Conservation (phyloP, 2,113 vertebrate species). For the Mormyrus iriodes region DNA sequence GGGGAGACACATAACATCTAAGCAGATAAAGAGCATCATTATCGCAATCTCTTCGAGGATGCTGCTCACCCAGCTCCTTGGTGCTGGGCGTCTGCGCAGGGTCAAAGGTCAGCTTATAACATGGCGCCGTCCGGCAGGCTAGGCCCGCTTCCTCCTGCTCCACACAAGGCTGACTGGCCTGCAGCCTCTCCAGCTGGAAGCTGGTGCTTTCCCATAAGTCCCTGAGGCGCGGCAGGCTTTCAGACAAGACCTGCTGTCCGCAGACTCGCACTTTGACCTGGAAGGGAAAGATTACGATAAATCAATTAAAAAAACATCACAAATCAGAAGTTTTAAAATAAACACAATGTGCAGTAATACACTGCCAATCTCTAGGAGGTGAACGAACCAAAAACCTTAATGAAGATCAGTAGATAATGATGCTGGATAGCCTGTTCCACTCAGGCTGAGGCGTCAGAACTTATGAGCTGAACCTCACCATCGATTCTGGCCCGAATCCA, state of each 20-base stretch:
- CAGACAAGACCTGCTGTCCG: constrained; percentile 58
- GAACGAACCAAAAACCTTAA: background rate
- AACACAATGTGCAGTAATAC: background rate
- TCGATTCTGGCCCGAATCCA: constrained; percentile 62
- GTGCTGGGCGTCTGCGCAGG: constrained; percentile 48
- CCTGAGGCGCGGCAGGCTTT: constrained; percentile 63
- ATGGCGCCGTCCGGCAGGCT: constrained; percentile 60
- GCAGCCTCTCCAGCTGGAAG: constrained; percentile 77
- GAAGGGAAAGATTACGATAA: background rate
- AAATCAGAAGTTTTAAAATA: background rate
- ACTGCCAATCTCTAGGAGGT: background rate
- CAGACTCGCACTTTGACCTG: constrained; percentile 67
- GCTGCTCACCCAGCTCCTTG: constrained; percentile 53
- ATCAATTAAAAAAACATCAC: background rate
- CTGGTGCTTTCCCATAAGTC: constrained; percentile 83
- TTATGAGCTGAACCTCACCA: constrained; percentile 53
- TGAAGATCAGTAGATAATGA: background rate
- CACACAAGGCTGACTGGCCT: constrained; percentile 67
- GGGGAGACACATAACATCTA: background rate
- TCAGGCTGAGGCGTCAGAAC: background rate
- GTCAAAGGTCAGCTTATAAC: constrained; percentile 66
- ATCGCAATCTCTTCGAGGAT: background rate
- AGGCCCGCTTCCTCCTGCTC: constrained; percentile 71
- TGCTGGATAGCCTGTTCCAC: background rate
- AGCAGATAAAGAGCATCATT: background rate